Evolutionary conservation across 2,113 vertebrate species (phyloP), one percentile per base, ranked within the genome.

Genomic region (Corapipo altera): DNA sequence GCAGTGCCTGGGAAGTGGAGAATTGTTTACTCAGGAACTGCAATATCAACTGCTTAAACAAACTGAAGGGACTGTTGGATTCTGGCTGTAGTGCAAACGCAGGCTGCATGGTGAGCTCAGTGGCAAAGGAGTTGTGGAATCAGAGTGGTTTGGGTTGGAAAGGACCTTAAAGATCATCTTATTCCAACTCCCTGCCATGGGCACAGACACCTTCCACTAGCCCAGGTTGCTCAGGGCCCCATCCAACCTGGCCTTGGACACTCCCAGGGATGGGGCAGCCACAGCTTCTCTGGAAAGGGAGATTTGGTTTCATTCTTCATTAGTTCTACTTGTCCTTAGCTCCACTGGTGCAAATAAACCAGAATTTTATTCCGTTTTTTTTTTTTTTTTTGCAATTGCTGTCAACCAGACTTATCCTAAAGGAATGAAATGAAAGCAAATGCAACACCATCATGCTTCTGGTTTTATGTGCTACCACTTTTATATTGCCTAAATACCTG

Each of bases 1-100:
- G 15, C 66, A 37, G 12, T 67, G 30, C 16, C 58, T 78, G 44
- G 72, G 54, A 90, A 69, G 39, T 39, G 23, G 58, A 62, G 65
- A 59, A 46, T n/a, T 4, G 5, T 67, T 79, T 55, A 18, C 18
- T 83, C 3, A 21, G 30, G 37, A 46, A n/a, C 3, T 43, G 30
- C 8, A 21, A 8, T 59, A 7, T 3, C 0, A 2, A 5, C 49
- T 71, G 7, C 62, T 74, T 20, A 39, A 59, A 61, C 0, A 5
- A 44, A 14, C 20, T 23, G 27, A 51, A 39, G 54, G 46, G 28
- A 14, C 48, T 35, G 6, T 21, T 64, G 57, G 22, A 13, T 46
- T 64, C 65, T 61, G 75, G 30, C 41, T 51, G n/a, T 15, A 9
- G 51, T 27, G 51, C 51, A 16, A 28, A 23, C 51, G 27, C 24